phyloP scores from a whole-genome alignment of 2,888 invertebrate genomes.

The Osedax fenrisi region DNA sequence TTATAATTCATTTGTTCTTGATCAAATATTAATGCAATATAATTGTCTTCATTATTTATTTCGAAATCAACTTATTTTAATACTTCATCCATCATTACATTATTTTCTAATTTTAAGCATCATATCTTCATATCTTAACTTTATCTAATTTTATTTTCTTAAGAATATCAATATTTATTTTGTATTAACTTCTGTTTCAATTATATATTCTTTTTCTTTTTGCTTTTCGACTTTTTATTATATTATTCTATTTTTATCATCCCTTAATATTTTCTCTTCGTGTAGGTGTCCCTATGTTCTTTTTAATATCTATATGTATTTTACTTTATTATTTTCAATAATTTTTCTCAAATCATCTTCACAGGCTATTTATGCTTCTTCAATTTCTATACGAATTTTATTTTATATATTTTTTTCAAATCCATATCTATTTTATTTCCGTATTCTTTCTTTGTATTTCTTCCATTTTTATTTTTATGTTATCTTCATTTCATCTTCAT shows the following conservation, averaged over 20 bases:
- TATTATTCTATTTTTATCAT: neutral
- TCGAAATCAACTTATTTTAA: neutral
- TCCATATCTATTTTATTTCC: neutral
- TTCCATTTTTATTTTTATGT: neutral
- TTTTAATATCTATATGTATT: neutral
- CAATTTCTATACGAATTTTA: neutral
- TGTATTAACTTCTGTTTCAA: neutral
- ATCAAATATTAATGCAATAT: neutral
- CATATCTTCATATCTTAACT: neutral
- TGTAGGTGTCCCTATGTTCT: neutral
- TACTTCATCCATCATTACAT: neutral
- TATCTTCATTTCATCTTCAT: no score
- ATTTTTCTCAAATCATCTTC: neutral
- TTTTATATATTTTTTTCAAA: neutral
- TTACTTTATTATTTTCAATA: neutral
- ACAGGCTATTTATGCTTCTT: neutral
- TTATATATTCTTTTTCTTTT: conserved; percentile 8
- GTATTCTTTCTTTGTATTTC: neutral
- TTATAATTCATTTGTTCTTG: neutral
- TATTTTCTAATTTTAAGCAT: neutral
- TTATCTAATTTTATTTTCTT: neutral
- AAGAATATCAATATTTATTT: neutral
- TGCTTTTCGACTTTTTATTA: neutral
- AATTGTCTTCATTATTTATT: neutral
- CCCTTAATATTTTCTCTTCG: neutral